Base-by-base conservation (phyloP, 2,797 vertebrate species). In the Gallinago solitaria region DNA sequence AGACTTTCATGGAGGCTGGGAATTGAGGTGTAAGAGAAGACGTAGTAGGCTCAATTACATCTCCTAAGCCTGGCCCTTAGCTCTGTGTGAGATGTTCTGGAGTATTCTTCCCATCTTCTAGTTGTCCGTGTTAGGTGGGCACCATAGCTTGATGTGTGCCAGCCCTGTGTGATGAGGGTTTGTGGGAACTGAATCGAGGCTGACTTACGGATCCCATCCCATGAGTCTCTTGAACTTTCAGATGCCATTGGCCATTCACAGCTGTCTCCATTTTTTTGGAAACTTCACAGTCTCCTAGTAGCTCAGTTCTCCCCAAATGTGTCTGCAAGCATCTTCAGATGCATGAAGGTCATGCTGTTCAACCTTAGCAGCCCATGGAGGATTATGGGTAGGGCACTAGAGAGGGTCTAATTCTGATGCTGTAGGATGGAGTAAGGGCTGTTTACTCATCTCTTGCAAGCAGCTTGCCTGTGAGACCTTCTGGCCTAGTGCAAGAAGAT, bases 121-220 rank as follows among this genome's bases (percentile, higher is more conserved):
- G 21, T 0, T 59, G 37, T 30, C 64, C 5, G 0, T 8, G 2
- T 20, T 12, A 14, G 35, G 27, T 1, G 3, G 53, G 11, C 35
- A 59, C 32, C 68, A 37, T 3, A 9, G 18, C 11, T 51, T 43
- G 16, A 9, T 37, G 10, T 6, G 3, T 47, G 39, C 7, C 56
- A 78, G 32, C 19, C 41, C 64, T 60, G 17, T 39, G 45, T 10
- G 16, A 5, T 37, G 79, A 56, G 30, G 20, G 2, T 50, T 47
- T 53, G 0, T 53, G 37, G 67, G 37, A 61, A 5, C 1, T 24
- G n/a, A 59, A 32, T 23, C 37, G 23, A 12, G 2, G 53, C 13
- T 79, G 32, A 21, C 15, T 12, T 25, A 17, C 3, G 24, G 23
- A 27, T 30, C 15, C 57, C 23, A 1, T 25, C 33, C 48, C 37